Evolutionary conservation across 2,797 vertebrate genomes (phyloP), one percentile per base, ranked within the genome.

Genomic region (Myoxocephalus aenaeus): DNA sequence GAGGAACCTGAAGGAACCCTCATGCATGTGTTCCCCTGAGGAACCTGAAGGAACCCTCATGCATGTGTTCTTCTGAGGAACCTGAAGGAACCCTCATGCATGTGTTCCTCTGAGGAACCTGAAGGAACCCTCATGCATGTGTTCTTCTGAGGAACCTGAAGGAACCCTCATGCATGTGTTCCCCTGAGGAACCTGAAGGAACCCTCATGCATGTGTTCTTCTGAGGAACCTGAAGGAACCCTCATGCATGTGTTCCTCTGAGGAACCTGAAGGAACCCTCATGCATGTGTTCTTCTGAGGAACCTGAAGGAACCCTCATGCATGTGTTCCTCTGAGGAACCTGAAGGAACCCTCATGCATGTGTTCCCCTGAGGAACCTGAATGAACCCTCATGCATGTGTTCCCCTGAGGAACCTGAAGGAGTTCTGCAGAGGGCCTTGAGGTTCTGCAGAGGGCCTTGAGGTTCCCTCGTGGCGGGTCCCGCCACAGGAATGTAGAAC

Each of bases 11-110:
- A 34, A 61, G 25, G 2, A 2, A n/a, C n/a, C n/a, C n/a, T n/a
- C n/a, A n/a, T n/a, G n/a, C n/a, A n/a, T 27, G n/a, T 65, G 72
- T 72, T 70, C 74, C 48, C 12, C 34, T 34, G 29, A 25, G 11
- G 48, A 75, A 89, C 58, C 84, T 72, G 75, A 34, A 61, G 25
- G 2, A 2, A n/a, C n/a, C n/a, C n/a, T n/a, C n/a, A n/a, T n/a
- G n/a, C n/a, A n/a, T 27, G n/a, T 65, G 72, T 72, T 70, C 74
- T 20, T 11, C 34, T 34, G 29, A 25, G 11, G 48, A 75, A 89
- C 58, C 84, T 72, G 75, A 34, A 61, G 25, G 2, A 2, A n/a
- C n/a, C n/a, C n/a, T n/a, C n/a, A n/a, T n/a, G n/a, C n/a, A n/a
- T 27, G n/a, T 65, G 72, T 72, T 70, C 74, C 48, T 11, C 34